Percentiles rank a stretch among this genome's conserved stretches.
Conservation (phyloP, 2,888 invertebrate species). For the Ichneumoninae sp. region DNA sequence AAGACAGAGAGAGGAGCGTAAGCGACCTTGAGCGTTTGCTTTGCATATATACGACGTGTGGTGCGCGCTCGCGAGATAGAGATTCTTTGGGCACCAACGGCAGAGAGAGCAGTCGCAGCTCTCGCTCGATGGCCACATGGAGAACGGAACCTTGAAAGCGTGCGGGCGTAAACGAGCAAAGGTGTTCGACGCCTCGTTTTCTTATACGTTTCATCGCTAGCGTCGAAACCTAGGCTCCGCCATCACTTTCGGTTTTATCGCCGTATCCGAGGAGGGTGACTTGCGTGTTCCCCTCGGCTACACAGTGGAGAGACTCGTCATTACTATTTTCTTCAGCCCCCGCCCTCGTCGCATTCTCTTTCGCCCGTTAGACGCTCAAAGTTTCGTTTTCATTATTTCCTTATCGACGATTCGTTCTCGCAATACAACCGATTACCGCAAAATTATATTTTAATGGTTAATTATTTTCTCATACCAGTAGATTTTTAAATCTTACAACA, state of each 20-base stretch:
- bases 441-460: neutral
- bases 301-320: constrained; percentile 1
- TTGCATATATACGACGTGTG: constrained; percentile 77
- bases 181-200: constrained; percentile 61
- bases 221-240: constrained; percentile 41
- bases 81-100: constrained; percentile 23
- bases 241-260: constrained; percentile 77
- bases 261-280: constrained; percentile 63
- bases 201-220: constrained; percentile 23
- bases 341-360: neutral
- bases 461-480: neutral
- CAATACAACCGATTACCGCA: neutral
- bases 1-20: constrained; percentile 72
- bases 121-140: constrained; percentile 71
- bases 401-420: neutral
- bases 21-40: constrained; percentile 78
- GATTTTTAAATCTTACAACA: neutral
- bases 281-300: constrained; percentile 39
- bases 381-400: neutral
- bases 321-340: constrained; percentile 6
- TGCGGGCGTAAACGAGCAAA: constrained; percentile 66
- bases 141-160: constrained; percentile 76
- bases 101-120: constrained; percentile 33
- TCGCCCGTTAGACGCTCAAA: neutral
- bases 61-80: constrained; percentile 28